Evolutionary conservation across 1,140 invertebrate species (phyloP), one percentile per base, ranked within the genome.

Genomic region (Sesamia nonagrioides): DNA sequence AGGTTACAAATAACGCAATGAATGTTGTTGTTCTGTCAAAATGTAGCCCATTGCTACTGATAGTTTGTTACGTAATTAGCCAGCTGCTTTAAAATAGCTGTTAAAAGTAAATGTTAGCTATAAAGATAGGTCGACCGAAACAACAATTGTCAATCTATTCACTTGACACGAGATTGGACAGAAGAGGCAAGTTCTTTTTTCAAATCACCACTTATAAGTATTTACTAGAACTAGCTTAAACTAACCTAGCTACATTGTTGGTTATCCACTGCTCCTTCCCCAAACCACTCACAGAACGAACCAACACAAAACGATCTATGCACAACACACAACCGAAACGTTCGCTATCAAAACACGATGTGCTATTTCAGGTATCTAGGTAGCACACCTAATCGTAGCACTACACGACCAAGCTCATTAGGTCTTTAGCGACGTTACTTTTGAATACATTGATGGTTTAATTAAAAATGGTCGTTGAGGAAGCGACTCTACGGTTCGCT

Each of bases 291-390:
- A 60, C 68, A 37, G 6, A 61, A 27, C 33, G 9, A 50, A 50
- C 58, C 18, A 37, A 68, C 50, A 60, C 77, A 81, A 48, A 79
- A 72, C 77, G 58, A 60, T 69, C 79, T 61, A 69, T 83, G 72
- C 72, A 73, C 48, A 52, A 63, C 74, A 86, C 85, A 89, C 87
- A 83, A 84, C 85, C 82, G 86, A 77, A 75, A 76, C 77, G 74
- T 42, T 61, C 83, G 56, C 79, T 75, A 78, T 77, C 80, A 69
- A 61, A 76, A 80, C 74, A 77, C 83, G 72, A 80, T 89, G 82
- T 89, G 87, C 78, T 91, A 91, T 91, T 89, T 89, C 74, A 84
- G 81, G 74, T 79, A 76, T 45, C 27, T 75, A 75, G 42, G 40
- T 75, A 63, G 73, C 85, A 86, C 66, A 71, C 73, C 63, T 86